phyloP scores from a whole-genome alignment of 2,113 vertebrate species.

The Chunga burmeisteri region DNA sequence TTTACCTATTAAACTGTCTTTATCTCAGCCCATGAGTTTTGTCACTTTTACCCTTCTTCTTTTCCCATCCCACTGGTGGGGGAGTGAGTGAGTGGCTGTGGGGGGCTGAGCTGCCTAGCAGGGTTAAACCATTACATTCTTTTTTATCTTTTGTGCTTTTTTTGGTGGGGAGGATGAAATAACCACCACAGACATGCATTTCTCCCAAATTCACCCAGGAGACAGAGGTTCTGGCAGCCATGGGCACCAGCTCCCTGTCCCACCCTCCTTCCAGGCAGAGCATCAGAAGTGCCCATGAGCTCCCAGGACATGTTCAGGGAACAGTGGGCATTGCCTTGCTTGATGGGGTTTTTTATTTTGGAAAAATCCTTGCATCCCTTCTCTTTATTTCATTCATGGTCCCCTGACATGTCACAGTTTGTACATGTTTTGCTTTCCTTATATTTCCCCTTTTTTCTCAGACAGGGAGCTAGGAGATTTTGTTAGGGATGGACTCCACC shows the following conservation, averaged over 20 bases:
- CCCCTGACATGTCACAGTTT: not conserved
- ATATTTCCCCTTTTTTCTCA: not conserved
- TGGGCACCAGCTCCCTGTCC: not conserved
- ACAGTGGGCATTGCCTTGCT: not conserved
- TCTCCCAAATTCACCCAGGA: not conserved
- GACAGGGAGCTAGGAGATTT: not conserved
- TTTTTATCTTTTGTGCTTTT: not conserved
- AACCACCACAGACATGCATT: not conserved
- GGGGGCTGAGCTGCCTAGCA: not conserved
- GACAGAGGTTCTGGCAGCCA: not conserved
- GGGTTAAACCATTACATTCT: not conserved
- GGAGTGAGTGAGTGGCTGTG: not conserved
- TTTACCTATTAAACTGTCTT: not conserved
- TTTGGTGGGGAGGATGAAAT: not conserved
- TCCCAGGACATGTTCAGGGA: not conserved
- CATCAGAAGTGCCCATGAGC: rapidly evolving
- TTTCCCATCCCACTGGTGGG: not conserved
- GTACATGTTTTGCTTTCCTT: not conserved
- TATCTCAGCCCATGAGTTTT: not conserved
- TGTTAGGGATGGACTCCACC: not conserved
- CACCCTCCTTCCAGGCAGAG: not conserved
- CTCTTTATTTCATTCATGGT: not conserved
- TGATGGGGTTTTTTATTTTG: not conserved
- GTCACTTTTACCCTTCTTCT: not conserved
- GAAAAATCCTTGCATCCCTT: not conserved